Percentiles rank a stretch among this genome's conserved stretches.
Conservation (phyloP, 2,888 invertebrate genomes). For the Stenodema calcarata region DNA sequence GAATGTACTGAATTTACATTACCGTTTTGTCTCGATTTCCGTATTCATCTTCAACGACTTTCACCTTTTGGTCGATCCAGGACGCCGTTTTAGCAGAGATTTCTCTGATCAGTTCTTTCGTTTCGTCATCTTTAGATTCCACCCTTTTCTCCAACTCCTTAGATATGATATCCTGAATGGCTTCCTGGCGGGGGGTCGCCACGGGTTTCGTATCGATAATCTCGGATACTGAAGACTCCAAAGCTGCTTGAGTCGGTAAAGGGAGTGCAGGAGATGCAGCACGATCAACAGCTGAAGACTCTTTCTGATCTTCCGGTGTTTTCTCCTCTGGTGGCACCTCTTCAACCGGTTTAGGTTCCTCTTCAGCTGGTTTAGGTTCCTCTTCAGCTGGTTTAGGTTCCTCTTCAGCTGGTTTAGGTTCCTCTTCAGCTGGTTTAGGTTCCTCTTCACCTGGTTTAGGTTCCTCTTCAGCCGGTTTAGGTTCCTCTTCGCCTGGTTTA, state of each 20-base stretch:
- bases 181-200: conserved; percentile 4
- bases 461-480: not conserved
- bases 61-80: conserved; percentile 24
- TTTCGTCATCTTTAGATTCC: not conserved
- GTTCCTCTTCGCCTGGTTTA: not conserved
- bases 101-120: not conserved
- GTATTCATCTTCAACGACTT: conserved; percentile 20
- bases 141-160: conserved; percentile 20
- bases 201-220: not conserved
- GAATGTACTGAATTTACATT: not conserved
- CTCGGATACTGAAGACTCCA: not conserved
- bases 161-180: not conserved
- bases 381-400: not conserved
- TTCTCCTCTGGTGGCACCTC: not conserved
- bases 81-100: not conserved
- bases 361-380: not conserved
- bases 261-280: not conserved
- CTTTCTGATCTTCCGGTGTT: not conserved
- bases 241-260: not conserved
- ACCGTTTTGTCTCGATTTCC: not conserved
- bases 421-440: not conserved
- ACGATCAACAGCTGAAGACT: not conserved
- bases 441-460: not conserved
- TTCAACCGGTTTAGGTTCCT: not conserved
- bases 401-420: not conserved